Conservation (phyloP, 2,888 invertebrate species). For the Drosophila subsilvestris region DNA sequence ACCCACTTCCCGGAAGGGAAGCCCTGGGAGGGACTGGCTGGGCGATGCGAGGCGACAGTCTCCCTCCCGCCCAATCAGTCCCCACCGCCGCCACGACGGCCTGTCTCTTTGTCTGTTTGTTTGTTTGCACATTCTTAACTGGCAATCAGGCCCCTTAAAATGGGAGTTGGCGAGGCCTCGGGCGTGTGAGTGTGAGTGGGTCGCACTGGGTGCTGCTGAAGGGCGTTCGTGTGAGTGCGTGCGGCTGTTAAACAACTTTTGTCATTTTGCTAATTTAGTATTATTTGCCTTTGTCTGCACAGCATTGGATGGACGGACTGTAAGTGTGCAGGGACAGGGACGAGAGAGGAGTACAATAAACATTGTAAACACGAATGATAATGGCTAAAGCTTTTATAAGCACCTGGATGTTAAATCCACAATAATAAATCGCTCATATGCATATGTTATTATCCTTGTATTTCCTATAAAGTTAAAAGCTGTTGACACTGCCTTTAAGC, state of each 20-base stretch:
- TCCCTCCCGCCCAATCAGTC: slow-evolving; percentile 50
- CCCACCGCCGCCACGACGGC: slow-evolving; percentile 43
- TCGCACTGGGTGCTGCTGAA: background rate
- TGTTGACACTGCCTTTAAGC: too few species aligned
- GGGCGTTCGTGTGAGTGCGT: slow-evolving; percentile 23
- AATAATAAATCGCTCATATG: background rate
- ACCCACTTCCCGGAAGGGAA: background rate
- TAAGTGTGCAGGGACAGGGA: background rate
- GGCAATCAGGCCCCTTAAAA: slow-evolving; percentile 58
- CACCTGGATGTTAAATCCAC: background rate
- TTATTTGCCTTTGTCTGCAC: slow-evolving; percentile 67
- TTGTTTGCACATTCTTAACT: slow-evolving; percentile 74
- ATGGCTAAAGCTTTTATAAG: background rate
- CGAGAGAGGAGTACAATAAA: background rate
- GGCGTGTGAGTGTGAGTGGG: background rate
- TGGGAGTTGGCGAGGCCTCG: slow-evolving; percentile 12
- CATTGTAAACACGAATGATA: background rate
- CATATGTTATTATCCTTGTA: background rate
- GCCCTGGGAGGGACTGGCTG: slow-evolving; percentile 1
- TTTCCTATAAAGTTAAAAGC: too few species aligned
- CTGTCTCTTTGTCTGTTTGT: slow-evolving; percentile 57
- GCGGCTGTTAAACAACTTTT: slow-evolving; percentile 61
- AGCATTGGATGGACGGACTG: slow-evolving; percentile 8
- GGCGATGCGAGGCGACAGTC: slow-evolving; percentile 40
- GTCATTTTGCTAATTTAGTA: slow-evolving; percentile 72